Evolutionary conservation across 2,888 invertebrate genomes (phyloP).

Genomic region (Epinotia brunnichana): DNA sequence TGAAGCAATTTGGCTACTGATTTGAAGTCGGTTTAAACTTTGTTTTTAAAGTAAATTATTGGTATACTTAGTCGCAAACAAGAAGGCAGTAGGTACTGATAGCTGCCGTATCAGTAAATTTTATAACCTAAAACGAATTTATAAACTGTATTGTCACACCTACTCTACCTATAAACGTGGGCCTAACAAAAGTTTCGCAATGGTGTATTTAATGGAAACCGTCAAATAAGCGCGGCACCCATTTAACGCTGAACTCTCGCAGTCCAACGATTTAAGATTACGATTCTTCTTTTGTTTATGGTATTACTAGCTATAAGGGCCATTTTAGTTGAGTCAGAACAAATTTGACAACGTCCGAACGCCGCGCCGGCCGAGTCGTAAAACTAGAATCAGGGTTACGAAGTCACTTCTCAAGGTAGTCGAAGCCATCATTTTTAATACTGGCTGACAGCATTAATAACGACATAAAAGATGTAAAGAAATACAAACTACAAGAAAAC

Average conservation of each 20-base stretch:
- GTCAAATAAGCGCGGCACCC: conserved; percentile 44
- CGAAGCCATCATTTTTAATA: conserved; percentile 37
- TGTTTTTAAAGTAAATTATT: no score
- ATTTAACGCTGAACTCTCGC: conserved; percentile 33
- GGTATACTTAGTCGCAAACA: background rate
- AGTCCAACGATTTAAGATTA: conserved; percentile 5
- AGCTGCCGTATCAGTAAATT: background rate
- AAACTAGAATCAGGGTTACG: conserved; percentile 57
- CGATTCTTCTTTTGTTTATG: conserved; percentile 15
- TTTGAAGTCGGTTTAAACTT: no score
- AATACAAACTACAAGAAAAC: conserved; percentile 14
- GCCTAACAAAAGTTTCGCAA: conserved; percentile 29
- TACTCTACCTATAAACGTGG: conserved; percentile 20
- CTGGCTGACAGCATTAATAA: conserved; percentile 30
- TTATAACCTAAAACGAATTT: background rate
- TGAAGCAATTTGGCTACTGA: no score
- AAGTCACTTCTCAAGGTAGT: conserved; percentile 52
- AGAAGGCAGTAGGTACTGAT: background rate
- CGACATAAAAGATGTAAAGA: conserved; percentile 29
- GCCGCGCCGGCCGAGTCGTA: conserved; percentile 55
- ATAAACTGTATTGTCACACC: conserved; percentile 6
- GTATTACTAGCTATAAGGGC: conserved; percentile 25
- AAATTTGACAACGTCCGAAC: conserved; percentile 46
- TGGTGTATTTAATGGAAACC: conserved; percentile 44
- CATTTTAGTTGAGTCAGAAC: conserved; percentile 29